Base-by-base conservation (phyloP, 2,888 invertebrate species). In the Dinocampus coccinellae region DNA sequence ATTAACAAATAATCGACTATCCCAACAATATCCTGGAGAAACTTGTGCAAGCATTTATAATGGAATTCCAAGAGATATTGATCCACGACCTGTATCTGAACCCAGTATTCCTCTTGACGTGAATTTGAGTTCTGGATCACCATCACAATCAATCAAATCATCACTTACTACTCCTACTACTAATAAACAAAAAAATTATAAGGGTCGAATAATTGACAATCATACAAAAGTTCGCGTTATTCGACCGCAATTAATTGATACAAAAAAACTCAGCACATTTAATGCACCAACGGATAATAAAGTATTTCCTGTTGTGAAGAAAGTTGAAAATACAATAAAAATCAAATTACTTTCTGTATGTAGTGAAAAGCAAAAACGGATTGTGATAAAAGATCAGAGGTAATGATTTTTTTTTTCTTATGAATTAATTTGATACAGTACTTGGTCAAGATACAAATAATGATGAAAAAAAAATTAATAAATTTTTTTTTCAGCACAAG, bases 371-470 rank as follows among this genome's bases (percentile, higher is more conserved):
- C 82, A 78, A n/a, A 85, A 84, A 66, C 79, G 80, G 39, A 86
- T 86, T 57, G 69, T 86, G 3, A 79, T 85, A 64, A 85, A 81
- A 76, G 72, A 82, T 77, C 73, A 81, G 26, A 82, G 80, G 85
- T 85, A 80, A 57, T 39, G 69, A 42, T 36, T 60, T 36, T 6
- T 11, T 26, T 60, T 10, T 70, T 67, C 29, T 65, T 53, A 71
- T 63, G 34, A 57, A 69, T 7, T 29, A 53, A 13, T 57, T 75
- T n/a, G 22, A 64, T 34, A 29, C 39, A 73, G 67, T 34, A 65
- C 13, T 16, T 55, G 16, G 33, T 63, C 47, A 57, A 16, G 7
- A 24, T 4, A 55, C 33, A 58, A 42, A 39, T 64, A 67, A 6
- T 33, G 36, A 69, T 55, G 33, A 0, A 58, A 55, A 29, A 26